Base-by-base conservation (phyloP, 2,797 vertebrate genomes). In the Chloroceryle amazona region DNA sequence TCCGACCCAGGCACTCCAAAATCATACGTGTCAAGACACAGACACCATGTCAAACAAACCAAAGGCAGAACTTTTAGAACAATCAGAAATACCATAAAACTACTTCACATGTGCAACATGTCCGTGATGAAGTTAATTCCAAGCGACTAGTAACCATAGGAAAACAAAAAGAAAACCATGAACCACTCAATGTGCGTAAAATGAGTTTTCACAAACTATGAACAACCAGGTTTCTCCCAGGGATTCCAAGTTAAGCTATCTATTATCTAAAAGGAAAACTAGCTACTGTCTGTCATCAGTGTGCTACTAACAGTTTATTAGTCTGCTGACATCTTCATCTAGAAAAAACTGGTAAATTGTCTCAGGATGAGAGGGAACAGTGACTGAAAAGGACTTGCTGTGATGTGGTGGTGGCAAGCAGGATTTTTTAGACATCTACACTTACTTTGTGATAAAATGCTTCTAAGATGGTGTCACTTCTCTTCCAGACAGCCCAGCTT, bases 361-460 rank as follows among this genome's bases (percentile, higher is more conserved):
- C 97, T 97, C 90, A 85, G 82, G 81, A 70, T 89, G 85, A 95
- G 91, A 84, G 74, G 91, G 89, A 96, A 76, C 93, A 79, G 87
- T 47, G 46, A 97, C 82, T 79, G 96, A 95, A 95, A 95, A 96
- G 91, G 63, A 57, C 74, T 74, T 97, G 94, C 95, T 82, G 65
- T 97, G 96, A 97, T 94, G 94, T 93, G 96, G 96, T 97, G 98
- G 96, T 97, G 95, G 97, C 97, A 86, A 94, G 97, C 95, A 97
- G 86, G 84, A 94, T 66, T 98, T 97, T 98, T 97, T 88, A 96
- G 97, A 97, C 85, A 94, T 97, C 94, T 87, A 92, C 96, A 95
- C 91, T 96, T 91, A 82, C 95, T 93, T 82, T 55, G 90, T 70
- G 97, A 98, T 98, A 98, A 98, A 98, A 97, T 98, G 83, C 61